Base-by-base conservation (phyloP, 1,140 invertebrate species). In the Ectropis grisescens region DNA sequence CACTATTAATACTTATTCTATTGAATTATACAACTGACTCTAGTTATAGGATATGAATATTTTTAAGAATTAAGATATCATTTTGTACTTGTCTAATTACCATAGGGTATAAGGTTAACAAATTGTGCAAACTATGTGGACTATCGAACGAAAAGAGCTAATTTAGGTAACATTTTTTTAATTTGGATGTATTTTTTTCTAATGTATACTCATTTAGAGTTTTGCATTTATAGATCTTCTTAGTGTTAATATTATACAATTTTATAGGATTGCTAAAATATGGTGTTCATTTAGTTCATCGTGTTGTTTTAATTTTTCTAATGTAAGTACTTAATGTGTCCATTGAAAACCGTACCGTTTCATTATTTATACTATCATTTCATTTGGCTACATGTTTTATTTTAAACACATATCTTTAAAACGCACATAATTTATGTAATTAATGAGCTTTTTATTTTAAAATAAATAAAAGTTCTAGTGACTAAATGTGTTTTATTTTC, bases 21-120 rank as follows among this genome's bases (percentile, higher is more conserved):
- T 55, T 59, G 41, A 61, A 60, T 58, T 74, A 68, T 75, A 74
- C 68, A 75, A 80, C 58, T 71, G 68, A 80, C 58, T 61, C 54
- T 80, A 76, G 66, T 69, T 70, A 57, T 80, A 80, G 71, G 61
- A 44, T 75, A 80, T 55, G 65, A 60, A 67, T 70, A 69, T 64
- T 67, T 75, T 68, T 76, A 75, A 76, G 67, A 54, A 57, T 62
- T 4, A 19, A 72, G 69, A 72, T 76, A 80, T 80, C 71, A 76
- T 80, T 80, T 80, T 80, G 71, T 80, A 80, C 75, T 80, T 80
- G 71, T 75, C 68, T 80, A 74, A 68, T 65, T 76, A 80, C 71
- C 71, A 74, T 80, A 80, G 71, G 3, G 29, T 43, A 23, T 80
- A 76, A 76, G 75, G 51, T 72, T 76, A 75, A 80, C 71, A 76